A percentile compares a stretch with the other conserved stretches of the same genome.
Evolutionary conservation across 1,140 invertebrate genomes (phyloP).

Genomic region (Hetaerina americana): DNA sequence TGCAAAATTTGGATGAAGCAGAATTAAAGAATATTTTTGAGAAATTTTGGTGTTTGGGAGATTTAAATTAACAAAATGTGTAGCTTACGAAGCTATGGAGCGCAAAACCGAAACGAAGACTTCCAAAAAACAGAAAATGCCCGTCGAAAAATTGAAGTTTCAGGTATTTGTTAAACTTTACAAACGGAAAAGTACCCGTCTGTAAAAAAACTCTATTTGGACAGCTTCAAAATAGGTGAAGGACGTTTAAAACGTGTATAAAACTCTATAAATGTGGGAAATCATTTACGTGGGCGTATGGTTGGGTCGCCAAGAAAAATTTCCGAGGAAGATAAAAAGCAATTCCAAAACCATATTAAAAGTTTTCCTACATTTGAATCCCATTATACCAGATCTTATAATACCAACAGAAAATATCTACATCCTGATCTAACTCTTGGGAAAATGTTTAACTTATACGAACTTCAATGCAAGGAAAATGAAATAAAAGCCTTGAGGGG

Average conservation of each 20-base stretch:
- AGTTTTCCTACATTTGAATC: slow-evolving; percentile 19
- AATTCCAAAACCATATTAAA: slow-evolving; percentile 18
- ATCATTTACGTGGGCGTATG: slow-evolving; percentile 15
- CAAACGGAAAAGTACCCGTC: slow-evolving; percentile 12
- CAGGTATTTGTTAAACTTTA: slow-evolving; percentile 12
- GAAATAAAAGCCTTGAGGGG: slow-evolving; percentile 13
- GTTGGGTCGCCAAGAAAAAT: slow-evolving; percentile 17
- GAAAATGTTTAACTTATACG: slow-evolving; percentile 17
- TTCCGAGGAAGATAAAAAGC: slow-evolving; percentile 15
- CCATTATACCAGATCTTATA: slow-evolving; percentile 20
- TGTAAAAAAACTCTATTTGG: slow-evolving; percentile 8
- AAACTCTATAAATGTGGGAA: too few relatives aligned
- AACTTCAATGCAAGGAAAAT: slow-evolving; percentile 18
- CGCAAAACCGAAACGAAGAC: slow-evolving; percentile 8
- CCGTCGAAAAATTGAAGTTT: slow-evolving; percentile 8
- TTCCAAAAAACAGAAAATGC: slow-evolving; percentile 9
- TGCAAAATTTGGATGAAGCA: slow-evolving; percentile 12
- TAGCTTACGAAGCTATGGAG: slow-evolving; percentile 11
- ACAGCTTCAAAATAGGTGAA: slow-evolving; percentile 17
- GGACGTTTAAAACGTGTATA: too few relatives aligned
- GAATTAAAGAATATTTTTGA: slow-evolving; percentile 16
- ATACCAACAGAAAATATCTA: slow-evolving; percentile 18
- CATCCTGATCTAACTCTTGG: slow-evolving; percentile 17
- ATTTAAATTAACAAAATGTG: slow-evolving; percentile 15
- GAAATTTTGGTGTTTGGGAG: slow-evolving; percentile 14